These are phyloP conservation scores for Quiscalus mexicanus DNA, from an alignment of 2,113 vertebrate species.

Conservation along the genomic window DNA sequence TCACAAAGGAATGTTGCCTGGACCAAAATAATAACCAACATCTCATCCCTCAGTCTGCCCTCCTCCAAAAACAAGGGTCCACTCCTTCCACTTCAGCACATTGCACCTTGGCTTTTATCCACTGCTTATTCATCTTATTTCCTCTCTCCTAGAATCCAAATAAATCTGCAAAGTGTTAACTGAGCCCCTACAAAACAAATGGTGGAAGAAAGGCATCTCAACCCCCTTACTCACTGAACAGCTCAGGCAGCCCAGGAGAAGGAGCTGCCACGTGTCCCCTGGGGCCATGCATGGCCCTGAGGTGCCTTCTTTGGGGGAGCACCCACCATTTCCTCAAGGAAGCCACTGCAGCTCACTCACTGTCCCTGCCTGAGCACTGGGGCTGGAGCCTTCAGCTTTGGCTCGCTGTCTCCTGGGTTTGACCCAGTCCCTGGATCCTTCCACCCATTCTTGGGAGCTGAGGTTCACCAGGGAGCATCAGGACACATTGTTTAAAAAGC, in stretches of 20 bases:
- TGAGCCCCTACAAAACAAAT: neutral
- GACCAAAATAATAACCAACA: neutral
- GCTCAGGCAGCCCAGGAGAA: neutral
- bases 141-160: conserved; percentile 2
- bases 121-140: conserved; percentile 22
- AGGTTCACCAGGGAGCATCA: neutral
- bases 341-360: neutral
- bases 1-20: conserved; percentile 12
- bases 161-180: neutral
- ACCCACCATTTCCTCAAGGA: neutral
- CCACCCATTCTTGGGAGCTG: neutral
- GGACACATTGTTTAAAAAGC: neutral
- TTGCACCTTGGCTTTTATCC: conserved; percentile 39
- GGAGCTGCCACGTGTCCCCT: rapidly evolving
- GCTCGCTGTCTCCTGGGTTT: neutral
- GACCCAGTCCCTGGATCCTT: neutral
- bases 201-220: neutral
- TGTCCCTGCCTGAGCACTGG: neutral
- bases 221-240: neutral
- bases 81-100: neutral
- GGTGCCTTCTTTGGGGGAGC: neutral
- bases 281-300: rapidly evolving
- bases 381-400: neutral
- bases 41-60: neutral
- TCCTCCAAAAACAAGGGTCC: neutral